phyloP scores from a whole-genome alignment of 2,113 vertebrate genomes.

The Hydropotes inermis region DNA sequence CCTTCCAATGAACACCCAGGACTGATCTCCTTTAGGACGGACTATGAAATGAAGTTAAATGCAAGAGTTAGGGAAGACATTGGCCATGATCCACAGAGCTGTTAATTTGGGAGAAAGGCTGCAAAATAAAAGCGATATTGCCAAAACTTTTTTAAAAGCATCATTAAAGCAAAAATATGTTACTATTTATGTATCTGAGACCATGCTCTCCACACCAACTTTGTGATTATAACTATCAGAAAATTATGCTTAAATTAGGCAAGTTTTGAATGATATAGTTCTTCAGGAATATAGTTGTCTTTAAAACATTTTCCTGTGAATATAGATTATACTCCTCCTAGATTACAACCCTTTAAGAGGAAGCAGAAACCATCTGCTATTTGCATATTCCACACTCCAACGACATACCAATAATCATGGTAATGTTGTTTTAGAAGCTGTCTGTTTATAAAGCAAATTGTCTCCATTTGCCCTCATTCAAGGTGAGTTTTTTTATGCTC shows the following conservation, averaged over 20 bases:
- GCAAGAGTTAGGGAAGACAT: neutral
- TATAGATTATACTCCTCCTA: neutral
- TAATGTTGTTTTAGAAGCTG: neutral
- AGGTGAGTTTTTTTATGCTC: neutral
- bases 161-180: neutral
- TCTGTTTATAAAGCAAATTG: neutral
- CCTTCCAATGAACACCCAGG: neutral
- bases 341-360: neutral
- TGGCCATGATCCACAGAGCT: fast-evolving
- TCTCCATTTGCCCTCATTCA: neutral
- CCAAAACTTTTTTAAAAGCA: neutral
- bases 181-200: neutral
- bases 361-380: slow-evolving; percentile 17
- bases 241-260: neutral
- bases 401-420: neutral
- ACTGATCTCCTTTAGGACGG: neutral
- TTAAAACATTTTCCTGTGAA: neutral
- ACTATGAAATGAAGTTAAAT: neutral
- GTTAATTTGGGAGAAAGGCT: neutral
- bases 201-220: neutral
- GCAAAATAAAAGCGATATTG: neutral
- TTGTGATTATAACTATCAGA: neutral
- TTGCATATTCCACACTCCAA: neutral
- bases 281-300: slow-evolving; percentile 6
- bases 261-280: neutral